These are phyloP conservation scores for Lineus longissimus DNA, from an alignment of 1,140 invertebrate species.

Conservation along the genomic window DNA sequence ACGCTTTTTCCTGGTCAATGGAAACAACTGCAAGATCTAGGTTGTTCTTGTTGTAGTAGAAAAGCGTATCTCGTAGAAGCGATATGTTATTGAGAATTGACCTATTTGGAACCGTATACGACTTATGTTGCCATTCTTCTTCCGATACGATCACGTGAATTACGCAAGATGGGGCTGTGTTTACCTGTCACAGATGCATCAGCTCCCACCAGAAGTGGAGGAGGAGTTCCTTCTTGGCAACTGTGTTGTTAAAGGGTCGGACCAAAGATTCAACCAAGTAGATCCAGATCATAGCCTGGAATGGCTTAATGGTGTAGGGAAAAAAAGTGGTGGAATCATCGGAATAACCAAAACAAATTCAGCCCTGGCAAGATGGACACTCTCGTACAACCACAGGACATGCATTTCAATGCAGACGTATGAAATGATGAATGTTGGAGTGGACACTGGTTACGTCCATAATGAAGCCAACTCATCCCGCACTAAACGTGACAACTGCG, in stretches of 20 bases:
- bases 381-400: slow-evolving; percentile 2
- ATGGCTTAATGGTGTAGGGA: neutral
- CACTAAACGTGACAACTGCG: too few species aligned
- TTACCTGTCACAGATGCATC: slow-evolving; percentile 9
- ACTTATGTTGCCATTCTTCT: slow-evolving; percentile 4
- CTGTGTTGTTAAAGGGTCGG: slow-evolving; percentile 7
- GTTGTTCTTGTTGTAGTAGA: too few species aligned
- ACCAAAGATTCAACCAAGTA: slow-evolving; percentile 9
- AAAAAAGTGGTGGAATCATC: slow-evolving; percentile 3
- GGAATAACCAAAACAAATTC: slow-evolving; percentile 7
- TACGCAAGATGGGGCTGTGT: slow-evolving; percentile 8
- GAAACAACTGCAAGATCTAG: too few species aligned
- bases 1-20: too few species aligned
- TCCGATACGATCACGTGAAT: slow-evolving; percentile 8
- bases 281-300: neutral
- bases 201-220: neutral
- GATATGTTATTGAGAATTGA: too few species aligned
- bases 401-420: neutral
- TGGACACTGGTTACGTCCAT: neutral
- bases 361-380: slow-evolving; percentile 2
- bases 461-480: too few species aligned
- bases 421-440: neutral
- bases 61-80: too few species aligned
- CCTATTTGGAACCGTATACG: neutral
- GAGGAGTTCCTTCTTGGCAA: slow-evolving; percentile 3